Base-by-base conservation (phyloP, 2,888 invertebrate species). In the Campoletis raptor region DNA sequence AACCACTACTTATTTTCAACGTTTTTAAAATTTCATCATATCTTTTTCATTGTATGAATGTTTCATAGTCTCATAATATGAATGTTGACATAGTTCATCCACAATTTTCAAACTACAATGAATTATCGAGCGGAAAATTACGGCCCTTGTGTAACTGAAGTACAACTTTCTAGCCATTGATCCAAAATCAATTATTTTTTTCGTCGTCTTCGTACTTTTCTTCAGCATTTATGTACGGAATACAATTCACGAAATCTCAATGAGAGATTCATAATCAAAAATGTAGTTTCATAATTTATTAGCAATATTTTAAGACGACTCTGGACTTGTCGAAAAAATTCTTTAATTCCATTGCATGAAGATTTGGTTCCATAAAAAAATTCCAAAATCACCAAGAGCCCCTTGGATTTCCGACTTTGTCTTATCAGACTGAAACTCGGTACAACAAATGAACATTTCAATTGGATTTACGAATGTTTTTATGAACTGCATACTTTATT, bases 81-180 rank as follows among this genome's bases (percentile, higher is more conserved):
- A 24, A 61, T 72, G 48, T 6, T 10, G n/a, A 15, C 57, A 66
- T 37, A 15, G 89, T 86, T 85, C 85, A 80, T 10, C 61, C 6
- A 88, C 88, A 89, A 87, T 90, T 92, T 93, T 93, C 93, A 93
- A 93, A 93, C 92, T 90, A 90, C 92, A 91, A 93, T 93, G 93
- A 93, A 93, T 93, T 92, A 93, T 91, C 90, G 15, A 30, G 15
- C 30, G 6, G 6, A 8, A 57, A 4, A 30, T 30, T 30, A 3
- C 1, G 30, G 30, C 30, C 2, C 30, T 48, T 15, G 48, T 18
- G 48, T 1, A 48, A 1, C 18, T 48, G 18, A 48, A 18, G 18
- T 18, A 7, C n/a, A 48, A 48, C 45, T 48, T 48, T 18, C n/a
- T n/a, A 18, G 48, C 48, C 1, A 48, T 7, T n/a, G 48, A 48